phyloP scores from a whole-genome alignment of 2,797 vertebrate genomes.

The Alouatta caraya region DNA sequence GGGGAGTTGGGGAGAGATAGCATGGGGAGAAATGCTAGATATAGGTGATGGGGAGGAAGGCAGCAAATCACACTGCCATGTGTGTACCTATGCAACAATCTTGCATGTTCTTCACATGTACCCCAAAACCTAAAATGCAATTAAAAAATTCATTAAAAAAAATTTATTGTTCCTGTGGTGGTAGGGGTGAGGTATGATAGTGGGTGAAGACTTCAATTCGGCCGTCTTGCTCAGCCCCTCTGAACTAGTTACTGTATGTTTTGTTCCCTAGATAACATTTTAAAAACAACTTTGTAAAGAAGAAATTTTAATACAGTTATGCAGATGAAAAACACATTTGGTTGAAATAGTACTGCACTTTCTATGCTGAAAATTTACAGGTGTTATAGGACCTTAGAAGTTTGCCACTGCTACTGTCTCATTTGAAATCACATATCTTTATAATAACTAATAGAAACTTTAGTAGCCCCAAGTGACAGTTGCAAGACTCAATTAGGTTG shows the following conservation, averaged over 20 bases:
- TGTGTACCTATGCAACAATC: no score
- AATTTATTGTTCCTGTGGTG: background rate
- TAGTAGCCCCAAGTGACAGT: background rate
- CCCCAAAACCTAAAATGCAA: no score
- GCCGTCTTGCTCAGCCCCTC: background rate
- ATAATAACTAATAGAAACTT: background rate
- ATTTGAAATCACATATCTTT: conserved; percentile 4
- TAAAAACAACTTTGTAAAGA: background rate
- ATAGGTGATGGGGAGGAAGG: no score
- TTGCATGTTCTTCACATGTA: no score
- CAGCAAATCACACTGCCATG: no score
- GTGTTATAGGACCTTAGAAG: background rate
- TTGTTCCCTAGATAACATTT: background rate
- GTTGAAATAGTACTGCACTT: background rate
- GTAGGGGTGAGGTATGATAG: background rate
- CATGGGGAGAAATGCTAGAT: no score
- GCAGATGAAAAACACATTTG: background rate
- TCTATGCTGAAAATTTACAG: background rate
- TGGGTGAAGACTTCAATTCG: background rate
- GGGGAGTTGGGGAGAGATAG: no score
- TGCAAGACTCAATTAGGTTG: background rate
- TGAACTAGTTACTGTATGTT: background rate
- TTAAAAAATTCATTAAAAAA: no score
- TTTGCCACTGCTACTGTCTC: background rate
- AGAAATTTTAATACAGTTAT: background rate